phyloP scores from a whole-genome alignment of 2,113 vertebrate genomes.

The Synchiropus splendidus region DNA sequence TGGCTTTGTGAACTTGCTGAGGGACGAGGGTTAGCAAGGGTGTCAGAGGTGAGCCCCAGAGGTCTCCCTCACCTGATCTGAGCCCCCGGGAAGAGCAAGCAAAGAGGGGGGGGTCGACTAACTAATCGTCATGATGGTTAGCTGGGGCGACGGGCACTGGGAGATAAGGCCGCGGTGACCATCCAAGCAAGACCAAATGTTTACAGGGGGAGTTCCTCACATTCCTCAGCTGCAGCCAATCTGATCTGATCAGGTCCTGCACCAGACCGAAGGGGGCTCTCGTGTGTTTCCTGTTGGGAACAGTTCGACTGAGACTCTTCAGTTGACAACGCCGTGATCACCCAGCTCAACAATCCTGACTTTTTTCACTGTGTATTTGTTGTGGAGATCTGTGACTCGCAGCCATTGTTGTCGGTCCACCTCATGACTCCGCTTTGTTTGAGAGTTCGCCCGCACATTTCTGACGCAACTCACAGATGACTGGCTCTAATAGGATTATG shows the following conservation, averaged over 20 bases:
- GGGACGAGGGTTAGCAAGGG: too few relatives aligned
- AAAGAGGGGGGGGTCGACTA: too few relatives aligned
- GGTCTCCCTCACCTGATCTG: too few relatives aligned
- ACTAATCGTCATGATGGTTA: slow-evolving; percentile 47
- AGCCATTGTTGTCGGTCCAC: background rate
- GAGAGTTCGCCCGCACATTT: slow-evolving; percentile 29
- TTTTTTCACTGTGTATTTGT: too few relatives aligned
- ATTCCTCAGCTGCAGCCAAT: slow-evolving; percentile 59
- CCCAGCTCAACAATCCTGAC: too few relatives aligned
- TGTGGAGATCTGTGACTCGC: background rate
- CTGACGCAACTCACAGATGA: slow-evolving; percentile 41
- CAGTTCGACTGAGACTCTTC: slow-evolving; percentile 3
- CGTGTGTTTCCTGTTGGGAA: slow-evolving; percentile 15
- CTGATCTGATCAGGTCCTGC: slow-evolving; percentile 51
- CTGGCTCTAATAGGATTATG: slow-evolving; percentile 60
- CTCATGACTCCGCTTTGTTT: slow-evolving; percentile 9
- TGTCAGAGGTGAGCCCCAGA: too few relatives aligned
- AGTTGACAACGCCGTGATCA: slow-evolving; percentile 10
- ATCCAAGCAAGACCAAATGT: slow-evolving; percentile 44
- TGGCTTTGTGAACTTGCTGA: too few relatives aligned
- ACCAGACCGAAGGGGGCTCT: slow-evolving; percentile 43
- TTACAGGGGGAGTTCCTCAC: slow-evolving; percentile 64
- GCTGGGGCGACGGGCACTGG: slow-evolving; percentile 24
- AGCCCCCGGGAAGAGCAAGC: too few relatives aligned
- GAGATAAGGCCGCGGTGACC: slow-evolving; percentile 53